These are phyloP conservation scores for Ptychoptera albimana DNA, from an alignment of 2,888 invertebrate genomes.

Conservation along the genomic window DNA sequence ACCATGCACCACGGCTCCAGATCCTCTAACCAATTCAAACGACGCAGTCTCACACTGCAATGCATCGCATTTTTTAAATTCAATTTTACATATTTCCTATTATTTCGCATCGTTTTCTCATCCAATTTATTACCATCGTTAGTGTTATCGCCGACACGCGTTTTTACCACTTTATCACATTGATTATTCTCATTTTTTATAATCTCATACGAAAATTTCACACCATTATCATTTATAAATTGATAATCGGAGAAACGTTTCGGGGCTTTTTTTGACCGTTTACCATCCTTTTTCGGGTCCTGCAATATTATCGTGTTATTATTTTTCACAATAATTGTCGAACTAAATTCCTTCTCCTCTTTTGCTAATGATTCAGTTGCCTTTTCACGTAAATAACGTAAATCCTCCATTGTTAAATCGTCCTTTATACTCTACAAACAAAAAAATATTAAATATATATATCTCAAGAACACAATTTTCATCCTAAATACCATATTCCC, in stretches of 20 bases:
- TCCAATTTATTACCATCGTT: no score
- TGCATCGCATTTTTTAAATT: constrained; percentile 11
- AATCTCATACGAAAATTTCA: constrained; percentile 7
- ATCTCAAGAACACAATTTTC: not conserved
- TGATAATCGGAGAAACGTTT: constrained; percentile 41
- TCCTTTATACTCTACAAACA: not conserved
- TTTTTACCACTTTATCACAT: not conserved
- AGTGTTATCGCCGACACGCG: no score
- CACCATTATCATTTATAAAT: constrained; percentile 13
- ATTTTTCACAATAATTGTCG: constrained; percentile 48
- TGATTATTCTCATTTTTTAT: constrained; percentile 1
- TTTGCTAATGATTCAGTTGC: constrained; percentile 39
- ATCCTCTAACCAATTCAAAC: constrained; percentile 25
- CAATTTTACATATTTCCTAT: no score
- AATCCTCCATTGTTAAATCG: constrained; percentile 23
- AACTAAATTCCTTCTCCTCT: constrained; percentile 55
- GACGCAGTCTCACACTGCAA: constrained; percentile 20
- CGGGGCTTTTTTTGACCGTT: constrained; percentile 39
- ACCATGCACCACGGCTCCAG: constrained; percentile 48
- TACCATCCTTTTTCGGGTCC: constrained; percentile 31
- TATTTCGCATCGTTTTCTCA: no score
- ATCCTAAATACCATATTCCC: not conserved
- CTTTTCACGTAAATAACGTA: constrained; percentile 24
- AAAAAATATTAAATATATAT: not conserved
- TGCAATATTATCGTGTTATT: constrained; percentile 41